A percentile compares a stretch with the other conserved stretches of the same genome.
Evolutionary conservation across 2,797 vertebrate species (phyloP).

Genomic region (Sebastes paucispinis): DNA sequence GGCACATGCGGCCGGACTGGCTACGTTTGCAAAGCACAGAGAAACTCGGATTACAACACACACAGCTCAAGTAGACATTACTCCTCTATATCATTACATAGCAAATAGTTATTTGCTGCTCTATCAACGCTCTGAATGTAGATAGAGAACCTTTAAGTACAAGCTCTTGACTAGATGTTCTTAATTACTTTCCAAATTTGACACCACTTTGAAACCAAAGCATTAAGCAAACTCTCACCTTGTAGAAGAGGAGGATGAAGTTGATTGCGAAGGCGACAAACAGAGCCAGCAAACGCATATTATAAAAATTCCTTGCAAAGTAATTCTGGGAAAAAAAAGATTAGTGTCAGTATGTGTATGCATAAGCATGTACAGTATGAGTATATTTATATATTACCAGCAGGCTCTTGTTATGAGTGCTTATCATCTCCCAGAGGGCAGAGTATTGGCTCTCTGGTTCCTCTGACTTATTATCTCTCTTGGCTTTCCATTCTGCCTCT

Average conservation of each 20-base stretch:
- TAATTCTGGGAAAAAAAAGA: slow-evolving; percentile 83
- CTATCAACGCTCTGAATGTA: not conserved
- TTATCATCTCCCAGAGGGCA: slow-evolving; percentile 88
- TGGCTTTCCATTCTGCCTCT: slow-evolving; percentile 75
- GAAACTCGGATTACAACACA: not conserved
- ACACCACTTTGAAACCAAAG: not conserved
- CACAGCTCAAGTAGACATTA: not conserved
- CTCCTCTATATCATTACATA: not conserved
- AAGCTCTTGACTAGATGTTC: not conserved
- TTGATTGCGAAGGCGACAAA: slow-evolving; percentile 95
- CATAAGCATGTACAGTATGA: not conserved
- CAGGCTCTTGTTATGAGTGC: slow-evolving; percentile 88
- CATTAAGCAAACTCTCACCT: slow-evolving; percentile 77
- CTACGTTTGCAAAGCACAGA: rapidly evolving
- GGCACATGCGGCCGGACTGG: not conserved
- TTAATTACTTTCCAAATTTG: not conserved
- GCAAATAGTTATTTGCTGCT: not conserved
- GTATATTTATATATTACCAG: slow-evolving; percentile 81
- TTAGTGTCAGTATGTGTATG: not conserved
- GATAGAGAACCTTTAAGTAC: not conserved
- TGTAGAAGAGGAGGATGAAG: slow-evolving; percentile 96
- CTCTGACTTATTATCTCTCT: slow-evolving; percentile 78
- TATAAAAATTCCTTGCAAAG: slow-evolving; percentile 96
- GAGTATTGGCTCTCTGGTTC: slow-evolving; percentile 86
- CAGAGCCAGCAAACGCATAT: slow-evolving; percentile 91